A percentile compares a stretch with the other conserved stretches of the same genome.
Evolutionary conservation across 2,797 vertebrate genomes (phyloP).

Genomic region (Lacerta viridis): DNA sequence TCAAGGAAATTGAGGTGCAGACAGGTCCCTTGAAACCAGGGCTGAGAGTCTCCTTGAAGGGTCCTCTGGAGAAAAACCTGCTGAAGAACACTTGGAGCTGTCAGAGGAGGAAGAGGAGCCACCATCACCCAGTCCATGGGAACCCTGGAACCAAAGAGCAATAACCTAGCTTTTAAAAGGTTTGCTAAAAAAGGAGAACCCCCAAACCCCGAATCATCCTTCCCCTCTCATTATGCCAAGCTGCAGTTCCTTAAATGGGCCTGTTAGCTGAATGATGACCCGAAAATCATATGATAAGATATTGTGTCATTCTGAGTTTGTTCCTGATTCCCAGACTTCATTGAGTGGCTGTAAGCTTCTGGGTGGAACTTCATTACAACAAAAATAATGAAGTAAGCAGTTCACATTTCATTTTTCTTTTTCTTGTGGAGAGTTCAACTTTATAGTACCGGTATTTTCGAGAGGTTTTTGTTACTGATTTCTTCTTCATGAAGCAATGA

Average conservation of each 20-base stretch:
- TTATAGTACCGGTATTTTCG: constrained; percentile 11
- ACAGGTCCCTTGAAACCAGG: too few species aligned
- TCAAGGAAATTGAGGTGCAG: too few species aligned
- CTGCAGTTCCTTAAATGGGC: constrained; percentile 9
- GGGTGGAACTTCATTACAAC: constrained; percentile 3
- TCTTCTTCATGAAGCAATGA: constrained; percentile 24
- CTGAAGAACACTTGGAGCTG: too few species aligned
- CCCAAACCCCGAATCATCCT: neutral
- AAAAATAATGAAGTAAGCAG: constrained; percentile 15
- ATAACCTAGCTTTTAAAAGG: neutral
- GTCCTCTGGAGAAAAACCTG: too few species aligned
- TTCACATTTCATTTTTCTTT: constrained; percentile 11
- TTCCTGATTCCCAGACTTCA: neutral
- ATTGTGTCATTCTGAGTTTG: neutral
- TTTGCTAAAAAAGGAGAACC: neutral
- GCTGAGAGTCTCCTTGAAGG: too few species aligned
- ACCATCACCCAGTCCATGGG: too few species aligned
- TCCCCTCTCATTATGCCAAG: neutral
- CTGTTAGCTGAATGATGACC: neutral
- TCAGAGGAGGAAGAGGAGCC: too few species aligned
- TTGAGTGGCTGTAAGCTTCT: constrained; percentile 1
- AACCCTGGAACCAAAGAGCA: too few species aligned
- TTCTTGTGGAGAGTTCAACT: neutral
- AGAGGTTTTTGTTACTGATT: constrained; percentile 20
- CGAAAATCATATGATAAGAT: neutral